Conservation (phyloP, 2,888 invertebrate genomes). For the Pantelozetes paolii region DNA sequence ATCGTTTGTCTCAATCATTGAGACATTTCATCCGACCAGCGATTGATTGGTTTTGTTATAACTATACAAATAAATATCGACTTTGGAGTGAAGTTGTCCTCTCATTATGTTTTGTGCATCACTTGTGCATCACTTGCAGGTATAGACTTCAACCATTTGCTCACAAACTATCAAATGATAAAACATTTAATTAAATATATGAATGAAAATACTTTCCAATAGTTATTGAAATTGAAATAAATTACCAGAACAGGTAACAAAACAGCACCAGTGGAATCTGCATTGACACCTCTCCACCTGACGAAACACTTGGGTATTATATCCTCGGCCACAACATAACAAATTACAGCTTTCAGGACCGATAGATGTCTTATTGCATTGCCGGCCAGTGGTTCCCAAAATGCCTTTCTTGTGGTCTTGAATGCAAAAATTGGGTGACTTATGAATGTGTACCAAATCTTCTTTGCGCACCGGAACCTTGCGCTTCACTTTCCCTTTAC, state of each 20-base stretch:
- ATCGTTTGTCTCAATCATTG: background rate
- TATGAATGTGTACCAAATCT: slow-evolving; percentile 58
- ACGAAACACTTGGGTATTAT: slow-evolving; percentile 51
- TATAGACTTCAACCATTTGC: slow-evolving; percentile 46
- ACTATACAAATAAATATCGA: background rate
- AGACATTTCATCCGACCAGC: background rate
- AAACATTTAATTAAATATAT: too few species aligned
- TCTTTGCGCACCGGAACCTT: slow-evolving; percentile 55
- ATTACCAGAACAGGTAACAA: slow-evolving; percentile 50
- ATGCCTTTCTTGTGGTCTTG: slow-evolving; percentile 54
- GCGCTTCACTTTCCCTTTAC: slow-evolving; percentile 55
- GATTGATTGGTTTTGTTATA: slow-evolving; percentile 28
- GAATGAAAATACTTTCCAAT: too few species aligned
- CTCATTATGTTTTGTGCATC: too few species aligned
- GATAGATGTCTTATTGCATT: slow-evolving; percentile 57
- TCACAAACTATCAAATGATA: slow-evolving; percentile 40
- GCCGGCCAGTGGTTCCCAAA: slow-evolving; percentile 57
- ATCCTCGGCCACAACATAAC: slow-evolving; percentile 59
- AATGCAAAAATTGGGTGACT: slow-evolving; percentile 59
- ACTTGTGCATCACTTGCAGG: slow-evolving; percentile 47
- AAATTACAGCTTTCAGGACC: slow-evolving; percentile 57
- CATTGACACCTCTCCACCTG: slow-evolving; percentile 55
- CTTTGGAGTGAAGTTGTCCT: background rate
- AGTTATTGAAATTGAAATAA: too few species aligned
- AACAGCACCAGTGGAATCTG: slow-evolving; percentile 57